Base-by-base conservation (phyloP, 2,888 invertebrate genomes). In the Amiota minor region DNA sequence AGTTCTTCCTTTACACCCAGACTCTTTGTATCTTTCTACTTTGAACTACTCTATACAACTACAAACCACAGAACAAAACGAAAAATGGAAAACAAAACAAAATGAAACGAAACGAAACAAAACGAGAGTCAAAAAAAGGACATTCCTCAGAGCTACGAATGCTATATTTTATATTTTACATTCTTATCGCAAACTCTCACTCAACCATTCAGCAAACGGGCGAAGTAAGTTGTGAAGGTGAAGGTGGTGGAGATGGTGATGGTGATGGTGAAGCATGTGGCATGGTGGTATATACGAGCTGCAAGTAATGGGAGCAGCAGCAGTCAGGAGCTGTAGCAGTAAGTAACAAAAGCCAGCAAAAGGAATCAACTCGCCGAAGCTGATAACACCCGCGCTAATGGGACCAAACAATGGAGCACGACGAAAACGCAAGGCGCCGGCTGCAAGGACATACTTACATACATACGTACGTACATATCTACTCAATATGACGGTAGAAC, bases 91-190 rank as follows among this genome's bases (percentile, higher is more conserved):
- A 62, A 46, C 50, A 62, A 67, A 59, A 23, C 55, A 74, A 72
- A 56, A 45, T 53, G 10, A 69, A 49, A 53, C 18, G 70, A 74
- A 67, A 11, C 23, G 46, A 69, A 69, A 68, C 75, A 70, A 75
- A 50, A 76, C 74, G 72, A 70, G 74, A 78, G 77, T 77, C 80
- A 83, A 80, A 86, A 88, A 88, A 88, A 88, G 89, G 88, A 88
- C 89, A 88, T 89, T 89, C 87, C 87, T 88, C 88, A 84, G 84
- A 83, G 81, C 77, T 74, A 73, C 77, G 84, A 81, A 79, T 82
- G 83, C 86, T 86, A 87, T 86, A 87, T 86, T 85, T 88, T 89
- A 89, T 89, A 89, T 89, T 89, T 89, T 88, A 88, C 89, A 88
- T 87, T 88, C 89, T 89, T 89, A 89, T 89, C 89, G 88, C 86